Evolutionary conservation across 2,888 invertebrate species (phyloP).

Genomic region (Papilio gigon): DNA sequence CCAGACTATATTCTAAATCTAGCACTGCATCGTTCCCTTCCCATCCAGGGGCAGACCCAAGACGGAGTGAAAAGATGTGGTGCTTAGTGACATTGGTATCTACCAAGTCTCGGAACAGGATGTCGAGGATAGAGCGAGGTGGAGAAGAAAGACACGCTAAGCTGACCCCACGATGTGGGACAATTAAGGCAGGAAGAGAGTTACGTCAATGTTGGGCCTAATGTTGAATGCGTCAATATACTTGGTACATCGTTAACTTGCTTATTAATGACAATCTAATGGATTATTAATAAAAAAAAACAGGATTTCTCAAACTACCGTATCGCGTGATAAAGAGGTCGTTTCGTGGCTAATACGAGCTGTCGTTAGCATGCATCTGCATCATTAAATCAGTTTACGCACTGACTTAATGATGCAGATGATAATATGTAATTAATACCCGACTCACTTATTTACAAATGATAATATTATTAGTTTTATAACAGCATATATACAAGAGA

Average conservation of each 20-base stretch:
- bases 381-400: conserved; percentile 11
- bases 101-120: too few species aligned
- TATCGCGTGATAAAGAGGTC: conserved; percentile 34
- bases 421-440: not conserved
- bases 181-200: too few species aligned
- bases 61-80: too few species aligned
- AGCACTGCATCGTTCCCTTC: too few species aligned
- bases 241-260: not conserved
- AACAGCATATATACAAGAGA: not conserved
- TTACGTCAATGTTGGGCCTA: too few species aligned
- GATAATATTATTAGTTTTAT: not conserved
- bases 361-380: conserved; percentile 22
- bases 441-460: not conserved
- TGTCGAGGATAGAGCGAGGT: too few species aligned
- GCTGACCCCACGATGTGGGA: too few species aligned
- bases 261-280: not conserved
- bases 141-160: too few species aligned
- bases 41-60: too few species aligned
- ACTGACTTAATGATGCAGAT: not conserved
- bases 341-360: conserved; percentile 16
- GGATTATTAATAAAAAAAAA: conserved; percentile 27
- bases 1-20: too few species aligned
- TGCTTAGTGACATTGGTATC: too few species aligned
- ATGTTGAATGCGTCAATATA: too few species aligned
- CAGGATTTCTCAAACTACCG: conserved; percentile 12